Evolutionary conservation across 2,113 vertebrate species (phyloP), one percentile per base, ranked within the genome.

Genomic region (Vidua macroura): DNA sequence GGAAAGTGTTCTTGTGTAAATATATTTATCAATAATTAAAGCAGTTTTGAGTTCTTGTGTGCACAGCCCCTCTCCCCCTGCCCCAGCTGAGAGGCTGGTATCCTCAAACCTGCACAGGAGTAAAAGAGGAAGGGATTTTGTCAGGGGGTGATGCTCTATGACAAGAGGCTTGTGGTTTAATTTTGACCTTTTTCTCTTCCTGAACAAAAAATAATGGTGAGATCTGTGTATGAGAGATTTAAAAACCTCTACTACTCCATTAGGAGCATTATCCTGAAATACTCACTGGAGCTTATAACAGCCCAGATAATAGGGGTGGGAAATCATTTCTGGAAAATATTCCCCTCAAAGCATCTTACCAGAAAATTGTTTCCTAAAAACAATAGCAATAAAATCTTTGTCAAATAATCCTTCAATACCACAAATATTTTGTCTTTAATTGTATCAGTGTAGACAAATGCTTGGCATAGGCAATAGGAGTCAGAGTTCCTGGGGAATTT

Each of bases 21-120:
- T 94, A 92, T 73, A 74, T 90, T 95, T 92, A 94, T 93, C 83
- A 97, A 96, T 93, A 80, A 94, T 87, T 93, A 86, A 91, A 93
- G 90, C 25, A 37, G 7, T 67, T 83, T 67, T 85, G 83, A 91
- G 79, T 86, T 93, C 60, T 66, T 74, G 66, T 28, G 62, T 48
- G 15, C 37, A 64, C 74, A 83, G 81, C 51, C 66, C 62, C 81
- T 84, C 64, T 80, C 28, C 59, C 27, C 64, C 68, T 60, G 22
- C 55, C 10, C n/a, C 66, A 44, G 59, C 13, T 88, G 58, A 55
- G 52, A 74, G 78, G 59, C 23, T 44, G 68, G 43, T 77, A 35
- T 66, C 92, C 55, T 69, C 75, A 66, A 63, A 79, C 56, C 64
- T 39, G 81, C 4, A 1, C 51, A 51, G 44, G 28, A 66, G 22